Conservation (phyloP, 1,140 invertebrate species). For the Phthorimaea operculella region DNA sequence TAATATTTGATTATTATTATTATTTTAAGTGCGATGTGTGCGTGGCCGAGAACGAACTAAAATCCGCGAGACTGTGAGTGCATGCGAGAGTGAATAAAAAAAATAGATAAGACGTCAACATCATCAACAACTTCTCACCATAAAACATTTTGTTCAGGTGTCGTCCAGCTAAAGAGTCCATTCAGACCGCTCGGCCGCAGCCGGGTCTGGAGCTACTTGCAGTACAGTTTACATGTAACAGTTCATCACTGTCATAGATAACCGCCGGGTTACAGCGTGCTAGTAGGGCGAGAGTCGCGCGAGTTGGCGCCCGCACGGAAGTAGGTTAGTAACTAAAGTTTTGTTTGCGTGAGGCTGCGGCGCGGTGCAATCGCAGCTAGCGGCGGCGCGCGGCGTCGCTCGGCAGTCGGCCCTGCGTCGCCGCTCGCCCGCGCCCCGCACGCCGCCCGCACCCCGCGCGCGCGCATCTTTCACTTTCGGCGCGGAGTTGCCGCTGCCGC, state of each 20-base stretch:
- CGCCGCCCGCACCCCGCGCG: conserved; percentile 21
- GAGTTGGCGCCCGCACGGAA: conserved; percentile 64
- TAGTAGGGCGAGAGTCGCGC: conserved; percentile 29
- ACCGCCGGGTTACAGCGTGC: conserved; percentile 3
- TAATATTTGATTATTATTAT: neutral
- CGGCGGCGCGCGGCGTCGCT: conserved; percentile 35
- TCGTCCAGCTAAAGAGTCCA: conserved; percentile 44
- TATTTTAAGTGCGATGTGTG: conserved; percentile 40
- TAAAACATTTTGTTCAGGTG: conserved; percentile 61
- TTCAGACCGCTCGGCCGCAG: conserved; percentile 35
- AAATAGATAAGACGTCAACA: conserved; percentile 51
- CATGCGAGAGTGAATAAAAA: conserved; percentile 50
- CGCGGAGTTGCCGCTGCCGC: conserved; percentile 35
- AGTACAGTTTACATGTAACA: conserved; percentile 38
- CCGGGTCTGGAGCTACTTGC: conserved; percentile 22
- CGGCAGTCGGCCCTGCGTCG: conserved; percentile 23
- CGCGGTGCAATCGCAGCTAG: conserved; percentile 55
- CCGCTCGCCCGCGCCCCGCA: conserved; percentile 13
- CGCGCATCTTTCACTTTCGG: conserved; percentile 43
- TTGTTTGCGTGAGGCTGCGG: conserved; percentile 67
- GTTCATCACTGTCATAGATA: conserved; percentile 56
- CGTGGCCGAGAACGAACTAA: conserved; percentile 32
- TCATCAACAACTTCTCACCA: conserved; percentile 50
- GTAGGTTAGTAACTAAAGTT: conserved; percentile 68
- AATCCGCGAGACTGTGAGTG: conserved; percentile 33